Evolutionary conservation across 2,797 vertebrate genomes (phyloP).

Genomic region (Manis pentadactyla): DNA sequence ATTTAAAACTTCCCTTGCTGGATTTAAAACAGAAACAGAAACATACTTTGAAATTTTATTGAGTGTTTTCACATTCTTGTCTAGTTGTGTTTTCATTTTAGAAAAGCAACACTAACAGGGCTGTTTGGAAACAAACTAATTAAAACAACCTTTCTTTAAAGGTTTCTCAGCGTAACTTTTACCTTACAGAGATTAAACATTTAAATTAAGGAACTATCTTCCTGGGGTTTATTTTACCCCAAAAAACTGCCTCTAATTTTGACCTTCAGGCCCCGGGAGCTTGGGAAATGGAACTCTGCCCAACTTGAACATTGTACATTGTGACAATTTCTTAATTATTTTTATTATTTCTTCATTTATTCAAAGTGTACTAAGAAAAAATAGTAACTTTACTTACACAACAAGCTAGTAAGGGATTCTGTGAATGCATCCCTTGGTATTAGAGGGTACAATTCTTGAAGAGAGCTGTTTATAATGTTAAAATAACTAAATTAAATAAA

Average conservation of each 20-base stretch:
- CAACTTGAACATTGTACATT: neutral
- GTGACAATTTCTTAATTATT: neutral
- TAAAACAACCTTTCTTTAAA: conserved; percentile 40
- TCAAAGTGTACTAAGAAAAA: neutral
- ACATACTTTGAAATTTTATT: conserved; percentile 39
- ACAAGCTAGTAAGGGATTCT: neutral
- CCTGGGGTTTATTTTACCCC: neutral
- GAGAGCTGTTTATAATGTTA: neutral
- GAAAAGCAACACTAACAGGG: conserved; percentile 39
- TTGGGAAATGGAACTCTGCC: neutral
- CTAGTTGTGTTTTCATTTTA: conserved; percentile 63
- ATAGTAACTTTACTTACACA: neutral
- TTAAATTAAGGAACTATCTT: neutral
- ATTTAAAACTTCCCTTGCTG: neutral
- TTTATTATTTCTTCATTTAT: neutral
- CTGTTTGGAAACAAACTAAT: conserved; percentile 45
- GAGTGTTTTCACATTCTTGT: conserved; percentile 65
- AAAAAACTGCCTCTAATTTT: neutral
- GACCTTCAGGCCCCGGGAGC: neutral
- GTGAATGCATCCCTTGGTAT: neutral
- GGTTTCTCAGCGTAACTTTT: conserved; percentile 21
- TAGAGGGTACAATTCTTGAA: neutral
- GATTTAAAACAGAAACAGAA: conserved; percentile 63
- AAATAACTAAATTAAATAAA: neutral
- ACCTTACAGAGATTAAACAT: conserved; percentile 22